phyloP scores from a whole-genome alignment of 2,797 vertebrate genomes.

The Synanceia verrucosa region DNA sequence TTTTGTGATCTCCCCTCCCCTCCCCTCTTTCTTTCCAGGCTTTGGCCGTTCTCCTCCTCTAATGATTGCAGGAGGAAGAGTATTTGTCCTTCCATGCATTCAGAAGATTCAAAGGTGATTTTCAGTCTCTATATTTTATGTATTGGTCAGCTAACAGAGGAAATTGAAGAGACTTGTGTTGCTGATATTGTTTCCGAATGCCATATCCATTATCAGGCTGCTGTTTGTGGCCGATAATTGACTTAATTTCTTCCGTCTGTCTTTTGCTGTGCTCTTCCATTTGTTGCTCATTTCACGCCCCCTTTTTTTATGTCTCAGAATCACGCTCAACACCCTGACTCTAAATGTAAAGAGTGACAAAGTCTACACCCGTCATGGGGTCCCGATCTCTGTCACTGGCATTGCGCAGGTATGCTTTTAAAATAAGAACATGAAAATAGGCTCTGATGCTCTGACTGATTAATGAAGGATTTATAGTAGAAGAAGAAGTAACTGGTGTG shows the following conservation, averaged over 20 bases:
- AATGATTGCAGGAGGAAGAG: conserved; percentile 93
- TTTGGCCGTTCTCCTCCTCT: conserved; percentile 92
- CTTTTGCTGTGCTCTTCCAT: not conserved
- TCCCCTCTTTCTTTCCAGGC: conserved; percentile 73
- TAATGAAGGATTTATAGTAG: not conserved
- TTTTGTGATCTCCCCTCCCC: not conserved
- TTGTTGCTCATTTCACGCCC: not conserved
- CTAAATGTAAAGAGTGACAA: conserved; percentile 97
- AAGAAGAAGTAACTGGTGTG: not conserved
- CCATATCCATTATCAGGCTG: not conserved
- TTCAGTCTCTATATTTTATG: not conserved
- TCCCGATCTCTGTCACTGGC: conserved; percentile 95
- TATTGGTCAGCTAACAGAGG: not conserved
- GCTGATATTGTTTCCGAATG: not conserved
- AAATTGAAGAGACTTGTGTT: not conserved
- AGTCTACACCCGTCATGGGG: conserved; percentile 94
- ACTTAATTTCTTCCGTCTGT: not conserved
- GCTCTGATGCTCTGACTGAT: not conserved
- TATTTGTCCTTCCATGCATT: conserved; percentile 92
- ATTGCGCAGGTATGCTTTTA: conserved; percentile 88
- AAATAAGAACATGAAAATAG: not conserved
- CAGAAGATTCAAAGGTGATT: conserved; percentile 92
- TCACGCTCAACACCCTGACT: conserved; percentile 93
- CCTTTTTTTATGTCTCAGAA: conserved; percentile 76
- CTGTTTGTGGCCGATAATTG: not conserved